Conservation (phyloP, 2,797 vertebrate genomes). For the Smutsia temminckii region DNA sequence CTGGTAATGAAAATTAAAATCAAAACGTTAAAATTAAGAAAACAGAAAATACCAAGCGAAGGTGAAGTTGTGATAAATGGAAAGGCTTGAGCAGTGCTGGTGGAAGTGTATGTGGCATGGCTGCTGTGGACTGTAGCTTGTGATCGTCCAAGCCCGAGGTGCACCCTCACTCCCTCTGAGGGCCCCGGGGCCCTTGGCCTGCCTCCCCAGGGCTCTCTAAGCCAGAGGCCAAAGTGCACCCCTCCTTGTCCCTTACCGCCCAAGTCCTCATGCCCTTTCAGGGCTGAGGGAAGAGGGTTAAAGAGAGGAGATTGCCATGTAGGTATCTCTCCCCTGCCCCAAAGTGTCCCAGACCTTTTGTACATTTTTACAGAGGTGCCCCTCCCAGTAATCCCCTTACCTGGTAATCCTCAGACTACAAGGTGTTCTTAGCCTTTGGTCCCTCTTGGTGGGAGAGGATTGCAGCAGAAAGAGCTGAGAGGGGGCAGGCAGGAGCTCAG, state of each 20-base stretch:
- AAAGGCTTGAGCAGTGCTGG: accelerated
- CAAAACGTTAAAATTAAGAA: background rate
- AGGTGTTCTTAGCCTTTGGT: background rate
- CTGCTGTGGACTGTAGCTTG: background rate
- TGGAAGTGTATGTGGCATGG: no score
- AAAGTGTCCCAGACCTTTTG: background rate
- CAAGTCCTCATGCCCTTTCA: background rate
- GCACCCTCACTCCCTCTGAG: background rate
- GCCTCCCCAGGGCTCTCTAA: background rate
- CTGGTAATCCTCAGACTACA: background rate
- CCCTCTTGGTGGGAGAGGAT: background rate
- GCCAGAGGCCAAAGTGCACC: background rate
- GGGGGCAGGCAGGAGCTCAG: background rate
- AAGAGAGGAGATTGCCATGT: background rate
- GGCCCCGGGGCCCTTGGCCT: background rate
- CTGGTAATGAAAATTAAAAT: background rate
- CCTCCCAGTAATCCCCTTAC: no score
- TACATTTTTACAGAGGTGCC: background rate
- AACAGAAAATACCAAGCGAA: background rate
- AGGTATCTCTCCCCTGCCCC: background rate
- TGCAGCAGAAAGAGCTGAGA: background rate
- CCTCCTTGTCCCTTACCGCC: background rate
- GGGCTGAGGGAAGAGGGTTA: background rate
- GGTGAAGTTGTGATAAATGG: background rate
- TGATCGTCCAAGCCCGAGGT: background rate